phyloP scores from a whole-genome alignment of 2,113 vertebrate genomes.

The Suricata suricatta region DNA sequence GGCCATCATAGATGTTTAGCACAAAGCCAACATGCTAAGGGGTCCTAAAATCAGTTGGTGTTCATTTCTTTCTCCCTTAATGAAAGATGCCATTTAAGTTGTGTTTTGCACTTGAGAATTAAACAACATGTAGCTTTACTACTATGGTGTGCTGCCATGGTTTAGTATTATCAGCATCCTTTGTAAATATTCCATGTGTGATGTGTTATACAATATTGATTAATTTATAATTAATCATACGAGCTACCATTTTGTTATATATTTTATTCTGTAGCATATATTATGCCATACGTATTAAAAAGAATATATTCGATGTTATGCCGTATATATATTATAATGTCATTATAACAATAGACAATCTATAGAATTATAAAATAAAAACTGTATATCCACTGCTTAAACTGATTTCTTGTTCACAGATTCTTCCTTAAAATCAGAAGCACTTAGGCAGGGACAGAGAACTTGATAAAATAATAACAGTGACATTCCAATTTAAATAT shows the following conservation, averaged over 20 bases:
- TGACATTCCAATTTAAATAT: slow-evolving; percentile 30
- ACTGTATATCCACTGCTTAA: background rate
- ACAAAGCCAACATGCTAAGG: background rate
- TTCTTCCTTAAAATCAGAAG: slow-evolving; percentile 40
- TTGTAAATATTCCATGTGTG: background rate
- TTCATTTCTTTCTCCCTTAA: background rate
- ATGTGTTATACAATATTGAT: background rate
- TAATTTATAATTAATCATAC: background rate
- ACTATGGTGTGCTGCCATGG: background rate
- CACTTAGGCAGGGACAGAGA: background rate
- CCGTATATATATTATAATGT: background rate
- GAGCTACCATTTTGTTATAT: background rate
- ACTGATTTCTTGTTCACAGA: background rate
- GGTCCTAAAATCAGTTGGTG: background rate
- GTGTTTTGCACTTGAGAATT: slow-evolving; percentile 40
- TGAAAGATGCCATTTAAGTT: background rate
- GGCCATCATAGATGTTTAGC: background rate
- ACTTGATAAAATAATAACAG: background rate
- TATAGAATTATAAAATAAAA: background rate
- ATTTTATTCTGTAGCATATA: background rate
- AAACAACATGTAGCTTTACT: background rate
- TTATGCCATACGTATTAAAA: background rate
- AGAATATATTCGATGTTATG: background rate
- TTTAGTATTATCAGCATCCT: background rate
- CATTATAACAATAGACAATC: background rate